Conservation (phyloP, 2,888 invertebrate genomes). For the Oligia fasciuncula region DNA sequence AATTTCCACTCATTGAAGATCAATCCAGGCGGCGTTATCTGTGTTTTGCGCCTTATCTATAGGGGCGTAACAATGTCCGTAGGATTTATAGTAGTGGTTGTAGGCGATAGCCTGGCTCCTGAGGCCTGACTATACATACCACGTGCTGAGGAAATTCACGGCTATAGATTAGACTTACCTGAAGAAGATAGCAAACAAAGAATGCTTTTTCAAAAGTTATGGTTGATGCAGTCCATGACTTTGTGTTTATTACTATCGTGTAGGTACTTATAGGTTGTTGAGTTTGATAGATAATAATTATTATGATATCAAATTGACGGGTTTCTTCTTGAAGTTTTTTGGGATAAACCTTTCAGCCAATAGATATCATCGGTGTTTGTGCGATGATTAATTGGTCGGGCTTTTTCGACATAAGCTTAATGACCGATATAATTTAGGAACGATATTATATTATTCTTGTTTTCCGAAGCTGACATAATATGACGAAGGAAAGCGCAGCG, state of each 20-base stretch:
- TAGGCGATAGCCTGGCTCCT: slow-evolving; percentile 49
- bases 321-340: not conserved
- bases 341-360: not conserved
- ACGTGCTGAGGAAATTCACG: slow-evolving; percentile 42
- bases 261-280: not conserved
- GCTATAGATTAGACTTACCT: slow-evolving; percentile 43
- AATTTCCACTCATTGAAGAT: slow-evolving; percentile 89
- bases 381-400: not conserved
- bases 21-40: slow-evolving; percentile 86
- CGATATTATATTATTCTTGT: not conserved
- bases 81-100: slow-evolving; percentile 76
- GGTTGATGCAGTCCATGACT: not conserved
- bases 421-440: no score
- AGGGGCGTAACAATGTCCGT: slow-evolving; percentile 77
- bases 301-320: not conserved
- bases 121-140: slow-evolving; percentile 46
- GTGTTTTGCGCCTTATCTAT: slow-evolving; percentile 86
- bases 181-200: slow-evolving; percentile 43
- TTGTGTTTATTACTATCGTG: not conserved
- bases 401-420: not conserved
- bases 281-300: not conserved
- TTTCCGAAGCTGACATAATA: not conserved
- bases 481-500: no score
- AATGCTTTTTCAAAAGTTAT: slow-evolving; percentile 8
- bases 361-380: not conserved